Percentiles rank a stretch among this genome's conserved stretches.
Conservation (phyloP, 2,113 vertebrate genomes). For the Maccullochella peelii region DNA sequence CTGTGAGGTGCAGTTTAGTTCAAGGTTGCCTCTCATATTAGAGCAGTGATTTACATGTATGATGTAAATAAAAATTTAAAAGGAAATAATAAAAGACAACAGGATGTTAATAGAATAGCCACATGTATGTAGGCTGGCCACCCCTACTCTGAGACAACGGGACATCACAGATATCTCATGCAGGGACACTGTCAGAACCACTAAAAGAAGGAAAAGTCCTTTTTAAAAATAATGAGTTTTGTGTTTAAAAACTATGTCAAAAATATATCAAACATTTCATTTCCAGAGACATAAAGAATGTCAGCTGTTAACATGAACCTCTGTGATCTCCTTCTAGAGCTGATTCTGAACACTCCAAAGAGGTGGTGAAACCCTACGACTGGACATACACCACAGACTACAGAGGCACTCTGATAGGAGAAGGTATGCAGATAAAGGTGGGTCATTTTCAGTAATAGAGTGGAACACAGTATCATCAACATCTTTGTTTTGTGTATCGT, state of each 20-base stretch:
- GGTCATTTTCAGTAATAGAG: neutral
- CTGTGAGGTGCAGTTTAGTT: no score
- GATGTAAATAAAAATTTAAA: neutral
- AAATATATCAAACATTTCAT: neutral
- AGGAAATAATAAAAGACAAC: neutral
- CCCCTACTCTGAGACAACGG: no score
- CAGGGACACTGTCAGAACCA: neutral
- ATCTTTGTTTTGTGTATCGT: neutral
- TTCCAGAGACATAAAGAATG: neutral
- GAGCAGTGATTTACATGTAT: neutral
- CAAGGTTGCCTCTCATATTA: no score
- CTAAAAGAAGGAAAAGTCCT: neutral
- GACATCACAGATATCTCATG: neutral
- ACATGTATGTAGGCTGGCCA: neutral
- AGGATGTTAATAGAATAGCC: neutral
- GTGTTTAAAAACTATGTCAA: neutral
- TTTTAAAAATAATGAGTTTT: no score
- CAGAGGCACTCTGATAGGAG: slow-evolving; percentile 93
- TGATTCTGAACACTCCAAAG: slow-evolving; percentile 94
- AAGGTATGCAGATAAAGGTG: slow-evolving; percentile 88
- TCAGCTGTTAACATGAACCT: neutral
- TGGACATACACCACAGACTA: slow-evolving; percentile 99
- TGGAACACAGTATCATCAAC: neutral
- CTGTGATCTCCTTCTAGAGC: slow-evolving; percentile 79
- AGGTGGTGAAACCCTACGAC: slow-evolving; percentile 93